Conservation (phyloP, 1,140 invertebrate species). For the Caenorhabditis tropicalis region DNA sequence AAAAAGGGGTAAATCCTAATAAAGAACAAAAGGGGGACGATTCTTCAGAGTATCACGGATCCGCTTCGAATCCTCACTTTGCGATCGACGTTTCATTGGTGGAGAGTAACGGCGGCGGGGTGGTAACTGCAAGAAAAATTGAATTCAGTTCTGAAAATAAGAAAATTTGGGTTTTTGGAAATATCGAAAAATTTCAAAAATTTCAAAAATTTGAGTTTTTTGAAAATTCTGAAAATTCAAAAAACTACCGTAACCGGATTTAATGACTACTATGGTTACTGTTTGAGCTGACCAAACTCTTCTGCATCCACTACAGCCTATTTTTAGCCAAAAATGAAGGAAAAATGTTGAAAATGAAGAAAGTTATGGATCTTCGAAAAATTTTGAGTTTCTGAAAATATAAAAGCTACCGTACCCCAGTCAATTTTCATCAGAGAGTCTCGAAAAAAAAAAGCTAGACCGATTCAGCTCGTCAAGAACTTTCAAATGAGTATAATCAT, state of each 20-base stretch:
- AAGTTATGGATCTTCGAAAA: neutral
- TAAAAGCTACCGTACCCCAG: neutral
- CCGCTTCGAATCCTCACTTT: neutral
- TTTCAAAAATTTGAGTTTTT: neutral
- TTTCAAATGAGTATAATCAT: neutral
- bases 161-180: too few species aligned
- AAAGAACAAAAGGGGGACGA: constrained; percentile 4
- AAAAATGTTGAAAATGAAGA: neutral
- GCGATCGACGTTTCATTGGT: constrained; percentile 16
- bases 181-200: neutral
- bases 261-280: too few species aligned
- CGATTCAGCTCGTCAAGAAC: neutral
- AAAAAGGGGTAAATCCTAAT: neutral
- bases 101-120: neutral
- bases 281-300: too few species aligned
- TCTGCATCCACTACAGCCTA: too few species aligned
- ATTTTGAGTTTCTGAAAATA: neutral
- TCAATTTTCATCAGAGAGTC: neutral
- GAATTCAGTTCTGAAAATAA: neutral
- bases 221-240: neutral
- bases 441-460: neutral
- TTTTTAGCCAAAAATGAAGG: too few species aligned
- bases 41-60: neutral
- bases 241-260: too few species aligned
- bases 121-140: neutral